Conservation (phyloP, 2,888 invertebrate genomes). For the Rutpela maculata region DNA sequence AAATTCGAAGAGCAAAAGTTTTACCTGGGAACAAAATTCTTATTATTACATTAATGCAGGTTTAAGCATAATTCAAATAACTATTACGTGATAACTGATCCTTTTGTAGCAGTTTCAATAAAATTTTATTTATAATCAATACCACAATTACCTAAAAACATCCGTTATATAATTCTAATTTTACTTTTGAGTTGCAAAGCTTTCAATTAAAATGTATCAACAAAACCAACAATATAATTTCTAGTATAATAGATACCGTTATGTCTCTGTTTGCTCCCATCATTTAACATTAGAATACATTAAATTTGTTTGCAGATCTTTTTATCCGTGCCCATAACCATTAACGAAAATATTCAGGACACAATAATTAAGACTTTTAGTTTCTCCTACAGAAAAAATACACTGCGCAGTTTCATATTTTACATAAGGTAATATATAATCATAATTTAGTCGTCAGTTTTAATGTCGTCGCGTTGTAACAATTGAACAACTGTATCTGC, state of each 20-base stretch:
- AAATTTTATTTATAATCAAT: no score
- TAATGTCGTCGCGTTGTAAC: background rate
- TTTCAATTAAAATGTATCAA: background rate
- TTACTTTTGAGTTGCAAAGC: conserved; percentile 5
- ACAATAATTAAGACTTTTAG: conserved; percentile 23
- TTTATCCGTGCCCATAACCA: conserved; percentile 8
- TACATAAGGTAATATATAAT: background rate
- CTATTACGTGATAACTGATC: no score
- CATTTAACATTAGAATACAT: conserved; percentile 19
- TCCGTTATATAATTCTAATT: conserved; percentile 22
- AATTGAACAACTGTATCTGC: background rate
- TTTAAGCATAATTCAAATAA: no score
- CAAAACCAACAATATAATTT: conserved; percentile 11
- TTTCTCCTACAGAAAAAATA: conserved; percentile 10
- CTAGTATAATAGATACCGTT: conserved; percentile 25
- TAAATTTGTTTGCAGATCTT: conserved; percentile 21
- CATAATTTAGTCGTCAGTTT: background rate
- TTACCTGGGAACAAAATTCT: background rate
- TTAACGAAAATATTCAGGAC: conserved; percentile 18
- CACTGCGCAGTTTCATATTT: conserved; percentile 38
- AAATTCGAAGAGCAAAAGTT: background rate
- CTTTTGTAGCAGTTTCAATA: background rate
- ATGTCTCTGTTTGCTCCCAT: conserved; percentile 14
- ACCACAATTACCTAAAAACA: background rate
- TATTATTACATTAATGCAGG: no score